Evolutionary conservation across 2,888 invertebrate genomes (phyloP).

Genomic region (Cotesia congregata): DNA sequence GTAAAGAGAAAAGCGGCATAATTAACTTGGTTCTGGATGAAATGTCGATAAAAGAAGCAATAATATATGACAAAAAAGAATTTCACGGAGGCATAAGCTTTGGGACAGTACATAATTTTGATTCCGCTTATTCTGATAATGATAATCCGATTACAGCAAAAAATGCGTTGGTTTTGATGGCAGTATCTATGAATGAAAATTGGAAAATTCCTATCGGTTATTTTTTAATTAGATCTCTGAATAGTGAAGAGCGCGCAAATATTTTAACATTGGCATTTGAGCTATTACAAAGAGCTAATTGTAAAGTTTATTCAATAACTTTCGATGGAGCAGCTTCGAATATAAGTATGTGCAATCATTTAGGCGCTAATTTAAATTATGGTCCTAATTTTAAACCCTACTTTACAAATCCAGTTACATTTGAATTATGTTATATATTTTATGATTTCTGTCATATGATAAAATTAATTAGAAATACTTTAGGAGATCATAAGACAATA

Average conservation of each 20-base stretch:
- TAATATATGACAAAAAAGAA: no score
- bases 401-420: slow-evolving; percentile 33
- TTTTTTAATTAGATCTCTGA: slow-evolving; percentile 44
- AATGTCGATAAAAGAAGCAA: no score
- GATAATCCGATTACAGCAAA: slow-evolving; percentile 50
- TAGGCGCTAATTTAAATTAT: slow-evolving; percentile 40
- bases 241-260: slow-evolving; percentile 34
- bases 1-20: no score
- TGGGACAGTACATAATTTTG: no score
- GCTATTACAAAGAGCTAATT: slow-evolving; percentile 31
- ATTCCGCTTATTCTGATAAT: slow-evolving; percentile 28
- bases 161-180: slow-evolving; percentile 45
- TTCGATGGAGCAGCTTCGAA: slow-evolving; percentile 42
- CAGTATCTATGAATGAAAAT: slow-evolving; percentile 42
- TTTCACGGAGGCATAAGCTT: no score
- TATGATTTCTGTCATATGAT: no score
- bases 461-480: no score
- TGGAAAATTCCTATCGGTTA: slow-evolving; percentile 46
- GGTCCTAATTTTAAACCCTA: slow-evolving; percentile 39
- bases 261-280: slow-evolving; percentile 34
- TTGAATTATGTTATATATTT: no score
- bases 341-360: slow-evolving; percentile 33
- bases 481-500: no score
- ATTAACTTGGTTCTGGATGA: no score
- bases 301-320: slow-evolving; percentile 38